Conservation (phyloP, 2,888 invertebrate species). For the Noctua janthe region DNA sequence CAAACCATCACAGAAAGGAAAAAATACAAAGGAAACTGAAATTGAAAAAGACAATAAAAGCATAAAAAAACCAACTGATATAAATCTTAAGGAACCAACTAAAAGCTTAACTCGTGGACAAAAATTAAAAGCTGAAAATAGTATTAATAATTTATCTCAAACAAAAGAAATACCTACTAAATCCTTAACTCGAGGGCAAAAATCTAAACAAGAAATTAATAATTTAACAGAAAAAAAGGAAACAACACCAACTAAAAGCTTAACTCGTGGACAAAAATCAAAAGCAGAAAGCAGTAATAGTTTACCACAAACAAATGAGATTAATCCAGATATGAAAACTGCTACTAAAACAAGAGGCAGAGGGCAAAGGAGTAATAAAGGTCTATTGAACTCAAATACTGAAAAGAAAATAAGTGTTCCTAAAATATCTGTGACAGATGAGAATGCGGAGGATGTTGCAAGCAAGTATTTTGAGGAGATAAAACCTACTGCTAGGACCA, state of each 20-base stretch:
- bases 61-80: conserved; percentile 11
- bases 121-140: conserved; percentile 33
- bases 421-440: conserved; percentile 75
- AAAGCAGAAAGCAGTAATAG: conserved; percentile 21
- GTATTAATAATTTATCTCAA: conserved; percentile 18
- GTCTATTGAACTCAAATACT: conserved; percentile 4
- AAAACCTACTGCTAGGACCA: conserved; percentile 28
- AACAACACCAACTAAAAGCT: conserved; percentile 23
- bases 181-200: conserved; percentile 26
- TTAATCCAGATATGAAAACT: conserved; percentile 39
- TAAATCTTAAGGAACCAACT: conserved; percentile 14
- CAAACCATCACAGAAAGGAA: conserved; percentile 26
- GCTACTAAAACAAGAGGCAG: conserved; percentile 32
- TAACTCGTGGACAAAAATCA: conserved; percentile 32
- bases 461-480: conserved; percentile 79
- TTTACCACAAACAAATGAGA: conserved; percentile 46
- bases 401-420: conserved; percentile 67
- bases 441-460: conserved; percentile 70
- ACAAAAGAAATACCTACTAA: conserved; percentile 43
- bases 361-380: conserved; percentile 59
- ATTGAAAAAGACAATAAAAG: conserved; percentile 14
- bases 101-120: conserved; percentile 39
- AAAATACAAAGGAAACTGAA: conserved; percentile 20
- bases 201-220: conserved; percentile 24
- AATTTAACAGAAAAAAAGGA: conserved; percentile 41